Evolutionary conservation across 2,113 vertebrate species (phyloP).

Genomic region (Cardinalis cardinalis): DNA sequence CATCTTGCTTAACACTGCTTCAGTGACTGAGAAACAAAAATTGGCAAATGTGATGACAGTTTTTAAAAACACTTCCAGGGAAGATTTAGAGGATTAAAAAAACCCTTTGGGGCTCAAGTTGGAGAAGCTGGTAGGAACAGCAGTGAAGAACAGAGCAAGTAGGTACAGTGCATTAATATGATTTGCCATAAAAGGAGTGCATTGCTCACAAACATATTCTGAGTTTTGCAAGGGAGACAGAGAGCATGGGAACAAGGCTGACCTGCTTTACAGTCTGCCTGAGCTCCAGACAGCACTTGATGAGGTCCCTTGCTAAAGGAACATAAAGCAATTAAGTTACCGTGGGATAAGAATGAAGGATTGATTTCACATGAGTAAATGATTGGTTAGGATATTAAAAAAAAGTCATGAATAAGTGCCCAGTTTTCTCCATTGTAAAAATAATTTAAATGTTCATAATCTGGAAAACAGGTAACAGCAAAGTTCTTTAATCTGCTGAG

Average conservation of each 20-base stretch:
- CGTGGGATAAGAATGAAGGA: background rate
- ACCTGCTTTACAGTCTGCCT: background rate
- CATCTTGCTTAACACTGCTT: constrained; percentile 34
- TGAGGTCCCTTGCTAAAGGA: background rate
- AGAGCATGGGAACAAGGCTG: constrained; percentile 36
- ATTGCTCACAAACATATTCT: background rate
- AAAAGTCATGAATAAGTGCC: background rate
- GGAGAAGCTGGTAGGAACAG: constrained; percentile 13
- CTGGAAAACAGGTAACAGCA: background rate
- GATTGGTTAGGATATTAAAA: background rate
- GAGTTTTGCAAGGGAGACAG: background rate
- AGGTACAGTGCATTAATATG: background rate
- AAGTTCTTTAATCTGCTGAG: background rate
- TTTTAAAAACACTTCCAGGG: constrained; percentile 37
- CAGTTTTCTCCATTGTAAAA: background rate
- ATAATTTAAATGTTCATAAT: background rate
- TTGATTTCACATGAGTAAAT: background rate
- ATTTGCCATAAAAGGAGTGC: background rate
- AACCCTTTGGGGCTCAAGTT: background rate
- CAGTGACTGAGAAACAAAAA: constrained; percentile 1
- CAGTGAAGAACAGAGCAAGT: background rate
- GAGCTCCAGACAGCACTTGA: constrained; percentile 9
- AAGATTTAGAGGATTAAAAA: constrained; percentile 32
- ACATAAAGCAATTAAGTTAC: background rate
- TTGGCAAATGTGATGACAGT: constrained; percentile 29